phyloP scores from a whole-genome alignment of 2,113 vertebrate genomes.

The Mus spicilegus region DNA sequence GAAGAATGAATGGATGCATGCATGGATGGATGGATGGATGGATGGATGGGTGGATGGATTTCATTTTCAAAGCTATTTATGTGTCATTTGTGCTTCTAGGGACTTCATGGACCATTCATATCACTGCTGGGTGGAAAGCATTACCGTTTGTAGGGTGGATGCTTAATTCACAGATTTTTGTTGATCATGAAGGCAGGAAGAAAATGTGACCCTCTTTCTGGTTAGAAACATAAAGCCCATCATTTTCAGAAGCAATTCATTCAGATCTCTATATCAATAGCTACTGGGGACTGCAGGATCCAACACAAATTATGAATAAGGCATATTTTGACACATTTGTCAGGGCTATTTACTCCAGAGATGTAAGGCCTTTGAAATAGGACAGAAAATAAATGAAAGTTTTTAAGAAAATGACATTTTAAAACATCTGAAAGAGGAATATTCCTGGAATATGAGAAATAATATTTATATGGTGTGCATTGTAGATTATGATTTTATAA shows the following conservation, averaged over 20 bases:
- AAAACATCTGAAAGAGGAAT: not conserved
- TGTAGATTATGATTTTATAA: slow-evolving; percentile 8
- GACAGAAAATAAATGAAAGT: slow-evolving; percentile 34
- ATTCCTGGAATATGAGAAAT: not conserved
- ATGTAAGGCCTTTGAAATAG: slow-evolving; percentile 40
- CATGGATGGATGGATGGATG: not conserved
- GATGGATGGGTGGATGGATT: not conserved
- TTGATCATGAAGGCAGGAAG: not conserved
- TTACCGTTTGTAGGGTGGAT: not conserved
- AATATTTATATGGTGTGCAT: not conserved
- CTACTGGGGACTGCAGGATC: not conserved
- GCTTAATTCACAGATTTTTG: slow-evolving; percentile 28
- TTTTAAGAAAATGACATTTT: slow-evolving; percentile 27
- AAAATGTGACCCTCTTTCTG: slow-evolving; percentile 20
- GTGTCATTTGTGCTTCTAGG: not conserved
- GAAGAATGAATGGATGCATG: not conserved
- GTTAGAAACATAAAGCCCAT: not conserved
- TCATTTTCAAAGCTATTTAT: not conserved
- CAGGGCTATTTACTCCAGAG: not conserved
- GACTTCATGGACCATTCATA: not conserved
- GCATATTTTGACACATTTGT: slow-evolving; percentile 35
- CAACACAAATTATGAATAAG: not conserved
- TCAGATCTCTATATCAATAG: slow-evolving; percentile 25
- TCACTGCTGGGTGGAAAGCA: not conserved
- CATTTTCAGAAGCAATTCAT: not conserved